Conservation (phyloP, 2,888 invertebrate species). For the Idaea biselata region DNA sequence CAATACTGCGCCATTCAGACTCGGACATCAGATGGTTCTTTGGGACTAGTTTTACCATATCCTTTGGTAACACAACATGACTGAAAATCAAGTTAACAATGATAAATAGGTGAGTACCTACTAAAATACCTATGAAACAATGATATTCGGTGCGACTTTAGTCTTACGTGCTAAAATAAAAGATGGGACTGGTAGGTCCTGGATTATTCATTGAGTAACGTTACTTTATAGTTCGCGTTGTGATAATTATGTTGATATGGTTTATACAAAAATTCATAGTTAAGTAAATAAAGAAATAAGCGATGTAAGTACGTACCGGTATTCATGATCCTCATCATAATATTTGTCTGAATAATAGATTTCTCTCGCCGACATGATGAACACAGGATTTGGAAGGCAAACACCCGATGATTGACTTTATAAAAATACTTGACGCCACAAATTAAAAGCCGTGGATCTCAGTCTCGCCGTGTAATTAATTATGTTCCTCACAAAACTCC, state of each 20-base stretch:
- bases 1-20: slow-evolving; percentile 95
- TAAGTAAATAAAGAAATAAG: background rate
- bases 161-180: background rate
- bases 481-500: background rate
- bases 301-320: slow-evolving; percentile 85
- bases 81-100: slow-evolving; percentile 71
- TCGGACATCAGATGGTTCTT: slow-evolving; percentile 96
- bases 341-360: slow-evolving; percentile 97
- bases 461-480: background rate
- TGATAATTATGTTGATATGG: background rate
- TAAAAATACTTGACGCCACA: background rate
- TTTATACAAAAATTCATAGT: background rate
- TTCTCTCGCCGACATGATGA: slow-evolving; percentile 82
- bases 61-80: slow-evolving; percentile 96
- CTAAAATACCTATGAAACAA: background rate
- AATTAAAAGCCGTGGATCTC: background rate
- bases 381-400: slow-evolving; percentile 19
- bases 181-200: background rate
- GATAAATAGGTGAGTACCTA: background rate
- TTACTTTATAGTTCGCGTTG: background rate
- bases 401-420: background rate
- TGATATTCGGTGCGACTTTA: background rate
- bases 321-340: slow-evolving; percentile 93
- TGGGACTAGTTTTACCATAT: slow-evolving; percentile 93
- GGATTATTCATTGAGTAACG: background rate